Base-by-base conservation (phyloP, 2,113 vertebrate species). In the Scytalopus superciliaris region DNA sequence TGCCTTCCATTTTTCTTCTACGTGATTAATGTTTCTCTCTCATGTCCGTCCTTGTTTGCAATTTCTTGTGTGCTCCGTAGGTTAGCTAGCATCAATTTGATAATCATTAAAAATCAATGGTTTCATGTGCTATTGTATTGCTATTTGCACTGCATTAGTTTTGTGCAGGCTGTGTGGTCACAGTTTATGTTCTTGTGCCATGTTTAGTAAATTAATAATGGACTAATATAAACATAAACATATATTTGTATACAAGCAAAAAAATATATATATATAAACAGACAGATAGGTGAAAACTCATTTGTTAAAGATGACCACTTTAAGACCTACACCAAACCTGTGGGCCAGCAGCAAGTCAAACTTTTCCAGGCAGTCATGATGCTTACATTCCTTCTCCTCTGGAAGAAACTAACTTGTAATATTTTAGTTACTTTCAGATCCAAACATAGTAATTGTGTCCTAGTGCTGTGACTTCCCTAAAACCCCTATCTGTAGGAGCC, bases 401-500 rank as follows among this genome's bases (percentile, higher is more conserved):
- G 35, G 16, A 87, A 70, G 14, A 84, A 63, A 63, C 2, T 81
- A 21, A 37, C 35, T 88, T 53, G 39, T 73, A 76, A 21, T 50
- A 62, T 10, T 85, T 81, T 13, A 68, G 24, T 25, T 90, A n/a
- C 45, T 40, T 70, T 75, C 19, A 72, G 87, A 85, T 60, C 2
- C 75, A 85, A 85, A 22, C 2, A 4, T 52, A 57, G 12, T 12
- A 76, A 35, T 55, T 16, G 1, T 68, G 37, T 75, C 16, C 24
- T 52, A 23, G 21, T 87, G 3, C 28, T 76, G 13, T 72, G 49
- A 60, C 15, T 40, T 7, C 4, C 37, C 10, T 74, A 67, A 69
- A 69, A 6, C 2, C 4, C 9, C 18, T 62, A 2, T 27, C 53
- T 1, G 0, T 40, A 42, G 15, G 18, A 77, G 7, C 3, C 10